These are phyloP conservation scores for Neelides sp. DNA, from an alignment of 1,140 invertebrate species.

Conservation along the genomic window DNA sequence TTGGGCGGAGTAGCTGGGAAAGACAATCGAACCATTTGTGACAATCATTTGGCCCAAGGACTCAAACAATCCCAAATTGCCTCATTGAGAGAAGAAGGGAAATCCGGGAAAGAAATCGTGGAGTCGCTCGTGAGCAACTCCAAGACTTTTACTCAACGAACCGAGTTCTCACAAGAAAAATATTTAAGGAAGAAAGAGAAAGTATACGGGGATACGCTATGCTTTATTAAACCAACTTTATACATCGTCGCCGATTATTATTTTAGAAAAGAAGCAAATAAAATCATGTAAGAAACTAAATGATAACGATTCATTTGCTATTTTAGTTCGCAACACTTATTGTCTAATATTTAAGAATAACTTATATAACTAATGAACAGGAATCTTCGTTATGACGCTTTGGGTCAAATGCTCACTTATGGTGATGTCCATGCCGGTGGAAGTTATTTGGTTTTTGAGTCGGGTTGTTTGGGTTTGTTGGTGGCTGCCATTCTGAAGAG, in stretches of 20 bases:
- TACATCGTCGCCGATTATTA: constrained; percentile 62
- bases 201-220: constrained; percentile 71
- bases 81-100: constrained; percentile 55
- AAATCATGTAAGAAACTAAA: constrained; percentile 49
- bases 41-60: constrained; percentile 73
- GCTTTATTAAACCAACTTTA: constrained; percentile 59
- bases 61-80: constrained; percentile 69
- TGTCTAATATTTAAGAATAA: background rate
- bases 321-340: constrained; percentile 1
- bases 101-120: constrained; percentile 68
- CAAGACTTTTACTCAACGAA: constrained; percentile 70
- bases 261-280: constrained; percentile 56
- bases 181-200: constrained; percentile 87
- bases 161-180: constrained; percentile 84
- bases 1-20: too few relatives aligned
- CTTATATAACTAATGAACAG: constrained; percentile 31
- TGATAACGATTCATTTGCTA: constrained; percentile 10
- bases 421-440: constrained; percentile 64
- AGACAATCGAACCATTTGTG: constrained; percentile 73
- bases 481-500: constrained; percentile 60
- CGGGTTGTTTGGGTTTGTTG: constrained; percentile 65
- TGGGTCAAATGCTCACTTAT: constrained; percentile 72
- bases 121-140: constrained; percentile 77
- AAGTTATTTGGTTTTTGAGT: constrained; percentile 73
- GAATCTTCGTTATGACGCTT: constrained; percentile 62